phyloP scores from a whole-genome alignment of 2,888 invertebrate genomes.

The Adela reaumurella region DNA sequence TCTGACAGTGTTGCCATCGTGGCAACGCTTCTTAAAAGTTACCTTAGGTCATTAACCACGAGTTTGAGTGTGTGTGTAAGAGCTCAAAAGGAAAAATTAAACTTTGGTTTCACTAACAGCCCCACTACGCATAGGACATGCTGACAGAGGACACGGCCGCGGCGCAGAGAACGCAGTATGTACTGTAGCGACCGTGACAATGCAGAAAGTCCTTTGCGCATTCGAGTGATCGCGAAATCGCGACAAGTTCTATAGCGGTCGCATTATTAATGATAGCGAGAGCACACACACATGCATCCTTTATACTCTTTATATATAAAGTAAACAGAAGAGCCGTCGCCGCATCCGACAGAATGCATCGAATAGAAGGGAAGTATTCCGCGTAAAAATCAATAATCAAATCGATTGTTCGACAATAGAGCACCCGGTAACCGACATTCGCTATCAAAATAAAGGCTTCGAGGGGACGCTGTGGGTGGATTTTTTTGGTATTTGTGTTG shows the following conservation, averaged over 20 bases:
- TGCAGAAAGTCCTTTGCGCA: neutral
- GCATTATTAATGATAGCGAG: slow-evolving; percentile 50
- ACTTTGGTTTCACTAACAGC: no score
- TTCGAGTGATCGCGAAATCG: slow-evolving; percentile 20
- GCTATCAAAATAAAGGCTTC: slow-evolving; percentile 48
- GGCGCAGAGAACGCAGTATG: no score
- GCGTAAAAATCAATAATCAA: slow-evolving; percentile 57
- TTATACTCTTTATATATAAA: slow-evolving; percentile 21
- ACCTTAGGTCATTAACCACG: no score
- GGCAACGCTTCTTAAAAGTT: no score
- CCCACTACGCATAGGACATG: no score
- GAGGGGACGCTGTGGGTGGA: slow-evolving; percentile 41
- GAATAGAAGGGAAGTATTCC: slow-evolving; percentile 43
- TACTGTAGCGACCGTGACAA: no score
- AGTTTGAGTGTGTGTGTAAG: no score
- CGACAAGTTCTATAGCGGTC: slow-evolving; percentile 38
- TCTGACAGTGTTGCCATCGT: no score
- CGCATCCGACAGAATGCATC: neutral
- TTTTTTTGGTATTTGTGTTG: no score
- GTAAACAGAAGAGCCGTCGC: neutral
- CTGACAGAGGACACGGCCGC: no score
- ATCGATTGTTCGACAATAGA: slow-evolving; percentile 35
- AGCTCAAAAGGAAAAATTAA: no score
- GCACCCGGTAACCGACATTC: slow-evolving; percentile 40
- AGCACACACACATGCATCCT: slow-evolving; percentile 26